Conservation (phyloP, 2,113 vertebrate species). For the Saimiri boliviensis region DNA sequence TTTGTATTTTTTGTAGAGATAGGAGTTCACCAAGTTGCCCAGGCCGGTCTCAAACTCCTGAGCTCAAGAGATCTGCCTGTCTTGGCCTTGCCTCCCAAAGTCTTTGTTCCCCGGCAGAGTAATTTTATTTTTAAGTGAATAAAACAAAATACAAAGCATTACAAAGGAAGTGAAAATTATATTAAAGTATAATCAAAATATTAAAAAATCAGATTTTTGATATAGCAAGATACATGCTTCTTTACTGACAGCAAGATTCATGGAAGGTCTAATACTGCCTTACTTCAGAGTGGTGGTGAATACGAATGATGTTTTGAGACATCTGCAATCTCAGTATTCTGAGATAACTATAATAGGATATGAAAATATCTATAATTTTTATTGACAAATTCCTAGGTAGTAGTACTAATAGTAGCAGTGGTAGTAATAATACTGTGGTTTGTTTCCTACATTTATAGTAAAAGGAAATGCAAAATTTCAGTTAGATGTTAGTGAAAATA, state of each 20-base stretch:
- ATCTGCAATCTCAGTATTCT: neutral
- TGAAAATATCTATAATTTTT: neutral
- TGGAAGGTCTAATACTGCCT: neutral
- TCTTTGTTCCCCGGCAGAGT: neutral
- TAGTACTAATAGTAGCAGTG: neutral
- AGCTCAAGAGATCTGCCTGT: neutral
- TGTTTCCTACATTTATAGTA: neutral
- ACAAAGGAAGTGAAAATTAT: neutral
- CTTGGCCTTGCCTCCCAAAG: neutral
- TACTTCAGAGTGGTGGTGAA: neutral
- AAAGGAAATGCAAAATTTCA: neutral
- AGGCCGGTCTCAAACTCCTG: neutral
- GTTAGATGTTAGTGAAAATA: neutral
- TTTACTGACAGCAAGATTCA: neutral
- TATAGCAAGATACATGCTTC: neutral
- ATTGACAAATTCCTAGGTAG: neutral
- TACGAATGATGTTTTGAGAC: neutral
- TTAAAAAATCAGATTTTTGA: neutral
- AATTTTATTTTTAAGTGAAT: conserved; percentile 23
- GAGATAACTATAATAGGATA: neutral
- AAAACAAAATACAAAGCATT: neutral
- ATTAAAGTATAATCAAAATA: neutral
- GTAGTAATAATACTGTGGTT: neutral
- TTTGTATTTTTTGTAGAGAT: neutral
- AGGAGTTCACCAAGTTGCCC: neutral